Base-by-base conservation (phyloP, 2,797 vertebrate genomes). In the Pangasius krempfi region DNA sequence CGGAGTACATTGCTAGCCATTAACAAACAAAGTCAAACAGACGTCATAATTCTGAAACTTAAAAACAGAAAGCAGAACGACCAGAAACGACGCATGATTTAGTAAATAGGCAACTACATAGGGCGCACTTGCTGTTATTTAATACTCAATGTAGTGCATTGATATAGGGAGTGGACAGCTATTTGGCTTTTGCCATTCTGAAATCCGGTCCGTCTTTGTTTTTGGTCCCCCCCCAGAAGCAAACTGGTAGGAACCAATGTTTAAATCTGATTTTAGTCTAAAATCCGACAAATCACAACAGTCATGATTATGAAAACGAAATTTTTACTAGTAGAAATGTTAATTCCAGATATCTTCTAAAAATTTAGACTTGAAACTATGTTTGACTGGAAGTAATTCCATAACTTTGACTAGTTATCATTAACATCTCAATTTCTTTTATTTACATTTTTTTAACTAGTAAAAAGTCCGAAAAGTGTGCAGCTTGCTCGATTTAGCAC, bases 1-100 rank as follows among this genome's bases (percentile, higher is more conserved):
- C 94, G 93, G 78, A 82, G 79, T n/a, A 70, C 87, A 90, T 91
- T 68, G 70, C 88, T 89, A 86, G 96, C 95, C 96, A 97, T 96
- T 54, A 91, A 94, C 60, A 52, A 2, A 27, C 86, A n/a, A 83
- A 79, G 91, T 7, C 47, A 5, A 47, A 30, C 30, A 7, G 20
- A 33, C 16, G 18, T 81, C 92, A 93, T 1, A 87, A 88, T 94
- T 94, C 93, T 87, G 87, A 94, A 95, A 94, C 86, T 91, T 87
- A 7, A 37, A 58, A 16, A 30, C 37, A 12, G 8, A 62, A n/a
- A 14, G 14, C 66, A 22, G 14, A 16, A 56, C 54, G 27, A 75
- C 30, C 25, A 33, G 5, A 0, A 56, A 4, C 22, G 56, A 47
- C 73, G 33, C 93, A 92, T 4, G 1, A 0, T 0, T 12, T 4